Conservation (phyloP, 2,888 invertebrate genomes). For the Drosophila infuscata region DNA sequence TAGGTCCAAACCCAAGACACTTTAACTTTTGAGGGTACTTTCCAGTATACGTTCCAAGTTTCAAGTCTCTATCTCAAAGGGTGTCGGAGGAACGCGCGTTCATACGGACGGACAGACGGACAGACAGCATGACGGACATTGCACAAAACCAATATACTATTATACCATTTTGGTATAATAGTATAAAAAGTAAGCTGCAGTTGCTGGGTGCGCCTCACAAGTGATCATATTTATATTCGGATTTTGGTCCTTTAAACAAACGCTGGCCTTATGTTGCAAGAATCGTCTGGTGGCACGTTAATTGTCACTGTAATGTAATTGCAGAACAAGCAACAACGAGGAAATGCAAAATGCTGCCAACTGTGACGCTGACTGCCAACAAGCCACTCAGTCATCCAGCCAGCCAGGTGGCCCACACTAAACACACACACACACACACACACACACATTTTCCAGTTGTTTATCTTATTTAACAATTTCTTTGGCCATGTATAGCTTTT, state of each 20-base stretch:
- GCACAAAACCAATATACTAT: too few relatives aligned
- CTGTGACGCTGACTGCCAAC: constrained; percentile 69
- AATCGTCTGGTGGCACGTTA: constrained; percentile 66
- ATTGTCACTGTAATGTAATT: constrained; percentile 79
- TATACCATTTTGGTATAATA: too few relatives aligned
- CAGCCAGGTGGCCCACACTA: constrained; percentile 33
- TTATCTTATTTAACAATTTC: constrained; percentile 35
- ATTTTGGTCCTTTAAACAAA: constrained; percentile 18
- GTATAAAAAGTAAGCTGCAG: constrained; percentile 30
- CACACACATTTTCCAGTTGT: constrained; percentile 40
- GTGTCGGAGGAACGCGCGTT: too few relatives aligned
- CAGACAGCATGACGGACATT: too few relatives aligned
- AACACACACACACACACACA: constrained; percentile 14
- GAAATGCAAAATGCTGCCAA: constrained; percentile 77
- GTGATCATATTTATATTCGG: constrained; percentile 36
- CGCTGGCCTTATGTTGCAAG: constrained; percentile 14
- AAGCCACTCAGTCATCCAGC: constrained; percentile 11
- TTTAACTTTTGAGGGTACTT: too few relatives aligned
- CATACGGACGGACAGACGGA: too few relatives aligned
- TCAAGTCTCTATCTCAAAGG: too few relatives aligned
- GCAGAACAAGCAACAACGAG: constrained; percentile 48
- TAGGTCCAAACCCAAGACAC: too few relatives aligned
- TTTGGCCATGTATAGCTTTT: constrained; percentile 35
- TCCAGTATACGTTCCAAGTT: too few relatives aligned
- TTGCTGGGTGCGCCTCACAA: constrained; percentile 36